Base-by-base conservation (phyloP, 2,888 invertebrate species). In the Andrena chrysosceles region DNA sequence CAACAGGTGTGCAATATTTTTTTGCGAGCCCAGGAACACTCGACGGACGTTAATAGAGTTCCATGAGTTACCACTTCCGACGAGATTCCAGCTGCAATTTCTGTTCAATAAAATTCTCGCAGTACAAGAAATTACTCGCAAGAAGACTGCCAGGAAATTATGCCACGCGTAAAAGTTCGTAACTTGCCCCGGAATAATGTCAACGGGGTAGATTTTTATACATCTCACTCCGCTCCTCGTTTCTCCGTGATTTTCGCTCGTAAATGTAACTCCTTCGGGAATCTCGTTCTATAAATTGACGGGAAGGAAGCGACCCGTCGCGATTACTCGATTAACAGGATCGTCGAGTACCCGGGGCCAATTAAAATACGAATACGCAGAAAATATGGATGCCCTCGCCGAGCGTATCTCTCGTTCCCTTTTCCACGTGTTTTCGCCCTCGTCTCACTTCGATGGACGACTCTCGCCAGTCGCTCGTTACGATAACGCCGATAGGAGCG, bases 401-500 rank as follows among this genome's bases (percentile, higher is more conserved):
- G 23, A 20, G 20, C n/a, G 23, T 13, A 7, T 31, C 13, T 48
- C 23, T 72, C 5, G 31, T 33, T 13, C 49, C 10, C 16, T 20
- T 20, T 48, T 31, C 16, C 16, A 5, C n/a, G n/a, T n/a, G 23
- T 8, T 10, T 10, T 20, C 20, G 29, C 6, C 29, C 29, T 23
- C 26, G 60, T 67, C 54, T 59, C 42, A 20, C 16, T 35, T 31
- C 29, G 42, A 20, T 16, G 1, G 20, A 26, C 66, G 35, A 68
- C 52, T 70, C 63, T 31, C 54, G 48, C 48, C 76, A 54, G 5
- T n/a, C 13, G 29, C 64, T 60, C 54, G 56, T 77, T 59, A 49
- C 56, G 70, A 64, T 54, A 71, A 75, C 48, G 71, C 26, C 75
- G 71, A 76, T 60, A 20, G 63, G 59, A 35, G 48, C n/a, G 66